These are phyloP conservation scores for Peromyscus melanophrys DNA, from an alignment of 2,797 vertebrate species.

Conservation along the genomic window DNA sequence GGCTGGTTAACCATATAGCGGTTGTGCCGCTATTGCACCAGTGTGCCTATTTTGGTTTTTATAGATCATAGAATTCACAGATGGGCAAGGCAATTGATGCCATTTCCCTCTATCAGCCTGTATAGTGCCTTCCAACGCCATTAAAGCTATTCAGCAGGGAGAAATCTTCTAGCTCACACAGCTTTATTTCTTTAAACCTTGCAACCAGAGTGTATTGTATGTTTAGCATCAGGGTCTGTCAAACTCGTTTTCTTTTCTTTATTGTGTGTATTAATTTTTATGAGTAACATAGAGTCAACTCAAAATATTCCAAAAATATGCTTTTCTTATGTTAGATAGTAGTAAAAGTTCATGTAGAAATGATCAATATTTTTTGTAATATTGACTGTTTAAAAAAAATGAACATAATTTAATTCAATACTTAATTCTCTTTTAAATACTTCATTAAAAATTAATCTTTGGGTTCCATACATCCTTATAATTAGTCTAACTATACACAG, in stretches of 20 bases:
- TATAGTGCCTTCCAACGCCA: background rate
- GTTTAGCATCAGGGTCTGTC: too few relatives aligned
- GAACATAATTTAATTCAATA: constrained; percentile 13
- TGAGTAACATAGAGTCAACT: background rate
- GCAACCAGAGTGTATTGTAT: background rate
- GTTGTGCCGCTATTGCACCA: background rate
- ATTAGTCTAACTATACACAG: background rate
- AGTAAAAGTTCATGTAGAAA: background rate
- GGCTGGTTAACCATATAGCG: background rate
- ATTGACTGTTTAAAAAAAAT: constrained; percentile 26
- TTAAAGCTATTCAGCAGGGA: too few relatives aligned
- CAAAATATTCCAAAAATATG: background rate
- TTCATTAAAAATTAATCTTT: background rate
- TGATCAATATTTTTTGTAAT: constrained; percentile 5
- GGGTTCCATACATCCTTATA: background rate
- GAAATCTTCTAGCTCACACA: background rate
- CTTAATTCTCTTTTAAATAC: constrained; percentile 29
- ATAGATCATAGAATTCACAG: background rate
- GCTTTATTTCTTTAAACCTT: background rate
- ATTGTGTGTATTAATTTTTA: background rate
- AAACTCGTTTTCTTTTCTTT: background rate
- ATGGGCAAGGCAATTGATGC: background rate
- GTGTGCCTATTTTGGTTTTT: background rate
- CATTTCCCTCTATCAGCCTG: background rate
- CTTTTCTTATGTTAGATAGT: constrained; percentile 39